Percentiles rank a stretch among this genome's conserved stretches.
Conservation (phyloP, 2,113 vertebrate genomes). For the Sturnus vulgaris region DNA sequence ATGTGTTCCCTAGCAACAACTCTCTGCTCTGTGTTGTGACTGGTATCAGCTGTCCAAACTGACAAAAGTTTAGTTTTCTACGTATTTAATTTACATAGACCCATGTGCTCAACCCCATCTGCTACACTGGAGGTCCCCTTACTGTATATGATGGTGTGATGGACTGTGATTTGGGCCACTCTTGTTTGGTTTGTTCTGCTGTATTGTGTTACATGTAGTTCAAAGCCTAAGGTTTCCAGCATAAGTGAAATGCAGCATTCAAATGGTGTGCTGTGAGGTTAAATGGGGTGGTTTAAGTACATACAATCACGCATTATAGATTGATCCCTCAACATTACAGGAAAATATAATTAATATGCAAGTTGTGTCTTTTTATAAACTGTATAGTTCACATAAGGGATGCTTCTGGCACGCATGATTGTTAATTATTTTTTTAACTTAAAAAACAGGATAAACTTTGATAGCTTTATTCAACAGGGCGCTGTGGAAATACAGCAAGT, state of each 20-base stretch:
- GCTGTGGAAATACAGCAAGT: slow-evolving; percentile 64
- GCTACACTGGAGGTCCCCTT: not conserved
- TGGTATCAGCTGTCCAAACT: not conserved
- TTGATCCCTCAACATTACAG: not conserved
- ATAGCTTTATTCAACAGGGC: slow-evolving; percentile 27
- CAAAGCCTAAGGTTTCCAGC: not conserved
- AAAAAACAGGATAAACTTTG: slow-evolving; percentile 24
- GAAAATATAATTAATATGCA: not conserved
- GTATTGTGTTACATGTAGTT: not conserved
- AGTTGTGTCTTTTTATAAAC: not conserved
- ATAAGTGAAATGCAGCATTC: not conserved
- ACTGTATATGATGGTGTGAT: not conserved
- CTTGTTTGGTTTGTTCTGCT: not conserved
- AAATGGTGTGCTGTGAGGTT: not conserved
- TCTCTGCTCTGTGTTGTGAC: not conserved
- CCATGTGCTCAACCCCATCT: not conserved
- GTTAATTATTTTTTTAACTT: not conserved
- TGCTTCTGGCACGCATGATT: not conserved
- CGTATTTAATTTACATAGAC: not conserved
- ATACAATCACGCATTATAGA: not conserved
- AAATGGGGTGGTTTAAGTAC: not conserved
- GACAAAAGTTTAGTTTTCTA: not conserved
- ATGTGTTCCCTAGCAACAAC: not conserved
- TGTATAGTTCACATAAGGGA: not conserved
- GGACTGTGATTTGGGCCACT: not conserved